These are phyloP conservation scores for Tanytarsus gracilentus DNA, from an alignment of 2,888 invertebrate species.

Conservation along the genomic window DNA sequence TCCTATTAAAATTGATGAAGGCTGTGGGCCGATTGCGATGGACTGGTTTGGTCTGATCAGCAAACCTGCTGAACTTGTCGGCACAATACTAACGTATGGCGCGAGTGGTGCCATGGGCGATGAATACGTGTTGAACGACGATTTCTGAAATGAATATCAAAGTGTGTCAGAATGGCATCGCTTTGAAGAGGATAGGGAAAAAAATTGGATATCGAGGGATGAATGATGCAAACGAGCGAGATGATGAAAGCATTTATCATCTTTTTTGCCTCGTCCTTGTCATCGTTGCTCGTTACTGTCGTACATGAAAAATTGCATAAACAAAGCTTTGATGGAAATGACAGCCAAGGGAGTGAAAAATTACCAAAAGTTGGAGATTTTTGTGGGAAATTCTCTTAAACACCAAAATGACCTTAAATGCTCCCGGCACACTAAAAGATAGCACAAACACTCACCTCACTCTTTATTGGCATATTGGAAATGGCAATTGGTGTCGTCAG, in stretches of 20 bases:
- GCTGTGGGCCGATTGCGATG: slow-evolving; percentile 2
- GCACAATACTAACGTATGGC: slow-evolving; percentile 24
- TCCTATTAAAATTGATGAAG: slow-evolving; percentile 25
- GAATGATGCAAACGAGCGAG: too few species aligned
- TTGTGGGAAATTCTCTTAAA: too few species aligned
- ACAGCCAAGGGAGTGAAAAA: too few species aligned
- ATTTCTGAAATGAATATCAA: not conserved
- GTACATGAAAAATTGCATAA: too few species aligned
- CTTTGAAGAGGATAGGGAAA: not conserved
- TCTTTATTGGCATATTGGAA: slow-evolving; percentile 13
- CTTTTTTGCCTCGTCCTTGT: too few species aligned
- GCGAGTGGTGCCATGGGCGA: not conserved
- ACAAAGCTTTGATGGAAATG: too few species aligned
- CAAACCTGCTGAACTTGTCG: slow-evolving; percentile 15
- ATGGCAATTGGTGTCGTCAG: slow-evolving; percentile 18
- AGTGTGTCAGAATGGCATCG: not conserved
- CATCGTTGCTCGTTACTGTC: too few species aligned
- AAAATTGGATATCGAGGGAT: not conserved
- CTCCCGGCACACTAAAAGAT: not conserved
- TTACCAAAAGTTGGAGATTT: too few species aligned
- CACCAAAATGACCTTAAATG: too few species aligned
- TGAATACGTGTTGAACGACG: slow-evolving; percentile 24
- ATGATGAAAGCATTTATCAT: too few species aligned
- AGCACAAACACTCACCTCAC: not conserved
- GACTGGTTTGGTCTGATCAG: slow-evolving; percentile 11